These are phyloP conservation scores for Choreutis nemorana DNA, from an alignment of 2,888 invertebrate species.

Conservation along the genomic window DNA sequence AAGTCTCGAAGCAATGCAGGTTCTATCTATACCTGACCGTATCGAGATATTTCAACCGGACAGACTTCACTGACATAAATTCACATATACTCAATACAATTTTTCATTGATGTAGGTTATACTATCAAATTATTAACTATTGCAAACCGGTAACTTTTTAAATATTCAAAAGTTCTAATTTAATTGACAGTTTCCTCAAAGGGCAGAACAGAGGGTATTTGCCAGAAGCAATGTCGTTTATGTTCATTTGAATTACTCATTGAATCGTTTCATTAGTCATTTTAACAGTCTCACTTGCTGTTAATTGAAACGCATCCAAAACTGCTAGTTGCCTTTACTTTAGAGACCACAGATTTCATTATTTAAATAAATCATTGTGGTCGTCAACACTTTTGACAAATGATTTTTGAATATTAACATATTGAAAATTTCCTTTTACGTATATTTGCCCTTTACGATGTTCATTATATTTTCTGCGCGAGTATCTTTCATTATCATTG, in stretches of 20 bases:
- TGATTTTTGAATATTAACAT: too few species aligned
- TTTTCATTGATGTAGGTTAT: too few species aligned
- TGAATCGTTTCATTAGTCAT: constrained; percentile 52
- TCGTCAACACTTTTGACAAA: too few species aligned
- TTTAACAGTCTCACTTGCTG: constrained; percentile 36
- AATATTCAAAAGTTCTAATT: too few species aligned
- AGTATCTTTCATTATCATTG: constrained; percentile 26
- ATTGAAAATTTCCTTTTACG: too few species aligned
- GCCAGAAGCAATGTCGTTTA: constrained; percentile 32
- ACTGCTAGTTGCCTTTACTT: too few species aligned
- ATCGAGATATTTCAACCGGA: constrained; percentile 61
- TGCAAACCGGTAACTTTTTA: too few species aligned
- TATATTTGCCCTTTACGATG: too few species aligned
- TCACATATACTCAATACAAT: too few species aligned
- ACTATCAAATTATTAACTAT: too few species aligned
- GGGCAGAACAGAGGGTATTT: constrained; percentile 14
- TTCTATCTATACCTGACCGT: constrained; percentile 59
- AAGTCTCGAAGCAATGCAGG: constrained; percentile 50
- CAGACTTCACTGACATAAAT: constrained; percentile 40
- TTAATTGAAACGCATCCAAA: constrained; percentile 55
- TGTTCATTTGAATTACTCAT: constrained; percentile 53
- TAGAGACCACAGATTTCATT: too few species aligned
- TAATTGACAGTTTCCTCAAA: constrained; percentile 22
- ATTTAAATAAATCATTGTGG: too few species aligned
- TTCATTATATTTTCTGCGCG: constrained; percentile 16